Base-by-base conservation (phyloP, 2,797 vertebrate species). In the Lateolabrax maculatus region DNA sequence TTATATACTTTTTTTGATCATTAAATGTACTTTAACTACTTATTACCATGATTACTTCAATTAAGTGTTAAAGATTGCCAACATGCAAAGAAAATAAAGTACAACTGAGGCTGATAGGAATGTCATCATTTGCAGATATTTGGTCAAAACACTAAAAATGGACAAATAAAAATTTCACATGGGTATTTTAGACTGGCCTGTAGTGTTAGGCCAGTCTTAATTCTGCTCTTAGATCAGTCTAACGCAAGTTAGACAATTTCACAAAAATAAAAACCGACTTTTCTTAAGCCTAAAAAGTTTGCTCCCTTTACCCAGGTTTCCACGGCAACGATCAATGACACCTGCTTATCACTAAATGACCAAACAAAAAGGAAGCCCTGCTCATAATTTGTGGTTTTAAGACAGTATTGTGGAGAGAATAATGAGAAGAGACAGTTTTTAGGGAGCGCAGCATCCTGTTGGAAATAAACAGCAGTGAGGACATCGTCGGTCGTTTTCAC, bases 401-500 rank as follows among this genome's bases (percentile, higher is more conserved):
- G 43, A 15, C 12, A 23, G 25, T 16, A 19, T n/a, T 41, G 27
- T 56, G 9, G 48, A 55, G 39, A 7, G 37, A n/a, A 16, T 34
- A 48, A 58, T 29, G 36, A 49, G 16, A 68, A 39, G 31, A 2
- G 43, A 23, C 46, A 39, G n/a, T 49, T 58, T 56, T 56, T 2
- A 23, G 52, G 53, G 39, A 51, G 41, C 25, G 12, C 34, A 29
- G 19, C 37, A 31, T 49, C 31, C 56, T 9, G 1, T 18, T 49
- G 37, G 44, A 74, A 74, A 58, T 48, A 62, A 48, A 75, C 43
- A 57, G 58, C 53, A 63, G 25, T 23, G 25, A 51, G 21, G 19
- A 51, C 52, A 5, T 41, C n/a, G 6, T 46, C 73, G 62, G 61
- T 71, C 18, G 1, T 18, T 74, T 73, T 55, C 27, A 52, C 62